A percentile compares a stretch with the other conserved stretches of the same genome.
phyloP scores from a whole-genome alignment of 2,888 invertebrate genomes.

The Limnephilus rhombicus region DNA sequence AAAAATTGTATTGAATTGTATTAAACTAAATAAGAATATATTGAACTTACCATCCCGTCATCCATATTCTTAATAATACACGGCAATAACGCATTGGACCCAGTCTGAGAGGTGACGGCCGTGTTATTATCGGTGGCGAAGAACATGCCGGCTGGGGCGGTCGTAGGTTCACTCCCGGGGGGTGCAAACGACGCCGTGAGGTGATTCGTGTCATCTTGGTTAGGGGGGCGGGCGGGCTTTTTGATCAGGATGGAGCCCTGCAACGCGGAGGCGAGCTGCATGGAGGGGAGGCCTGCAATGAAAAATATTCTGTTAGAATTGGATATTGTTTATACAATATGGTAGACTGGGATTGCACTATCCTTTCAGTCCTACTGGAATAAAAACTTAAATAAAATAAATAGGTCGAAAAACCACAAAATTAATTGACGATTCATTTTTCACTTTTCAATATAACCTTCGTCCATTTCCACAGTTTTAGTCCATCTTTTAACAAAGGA shows the following conservation, averaged over 20 bases:
- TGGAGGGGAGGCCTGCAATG: conserved; percentile 60
- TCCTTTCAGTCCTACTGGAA: too few species aligned
- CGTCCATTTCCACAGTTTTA: too few species aligned
- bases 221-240: conserved; percentile 49
- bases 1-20: too few species aligned
- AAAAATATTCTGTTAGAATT: neutral
- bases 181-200: conserved; percentile 63
- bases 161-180: conserved; percentile 25
- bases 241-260: conserved; percentile 63
- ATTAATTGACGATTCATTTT: too few species aligned
- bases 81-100: conserved; percentile 80
- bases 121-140: conserved; percentile 82
- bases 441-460: too few species aligned
- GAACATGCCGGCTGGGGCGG: conserved; percentile 70
- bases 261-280: conserved; percentile 58
- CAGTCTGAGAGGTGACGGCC: conserved; percentile 79
- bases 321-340: too few species aligned
- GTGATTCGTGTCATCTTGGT: conserved; percentile 51
- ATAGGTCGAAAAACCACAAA: too few species aligned
- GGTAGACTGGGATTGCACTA: too few species aligned
- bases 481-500: too few species aligned
- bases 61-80: conserved; percentile 81
- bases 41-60: conserved; percentile 79
- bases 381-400: too few species aligned
- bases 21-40: too few species aligned